A percentile compares a stretch with the other conserved stretches of the same genome.
phyloP scores from a whole-genome alignment of 1,140 invertebrate species.

The Myzus persicae region DNA sequence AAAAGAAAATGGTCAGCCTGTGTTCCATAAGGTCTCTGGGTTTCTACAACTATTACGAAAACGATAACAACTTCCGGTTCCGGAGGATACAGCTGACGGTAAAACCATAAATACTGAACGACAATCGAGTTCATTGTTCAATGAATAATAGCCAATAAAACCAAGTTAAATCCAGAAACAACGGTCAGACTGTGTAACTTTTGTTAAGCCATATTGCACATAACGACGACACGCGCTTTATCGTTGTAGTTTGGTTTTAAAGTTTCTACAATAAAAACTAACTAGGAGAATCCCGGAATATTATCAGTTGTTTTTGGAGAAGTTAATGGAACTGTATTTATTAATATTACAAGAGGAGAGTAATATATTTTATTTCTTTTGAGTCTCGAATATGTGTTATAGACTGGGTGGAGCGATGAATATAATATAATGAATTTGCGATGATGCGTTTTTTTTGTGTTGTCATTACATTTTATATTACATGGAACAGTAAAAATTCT shows the following conservation, averaged over 20 bases:
- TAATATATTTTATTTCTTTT: not conserved
- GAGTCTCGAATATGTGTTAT: not conserved
- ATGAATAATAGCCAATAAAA: not conserved
- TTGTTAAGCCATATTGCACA: not conserved
- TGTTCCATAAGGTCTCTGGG: not conserved
- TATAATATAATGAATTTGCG: not conserved
- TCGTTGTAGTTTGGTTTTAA: not conserved
- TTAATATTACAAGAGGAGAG: not conserved
- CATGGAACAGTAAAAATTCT: too few species aligned
- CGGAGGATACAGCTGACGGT: not conserved
- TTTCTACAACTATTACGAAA: not conserved
- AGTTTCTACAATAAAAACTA: not conserved
- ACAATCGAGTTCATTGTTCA: not conserved
- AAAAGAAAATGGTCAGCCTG: not conserved
- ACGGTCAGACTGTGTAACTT: not conserved
- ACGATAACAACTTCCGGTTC: not conserved
- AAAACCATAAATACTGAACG: not conserved
- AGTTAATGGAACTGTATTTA: not conserved
- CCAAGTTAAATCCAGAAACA: not conserved
- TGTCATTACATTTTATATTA: too few species aligned
- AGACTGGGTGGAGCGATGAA: not conserved
- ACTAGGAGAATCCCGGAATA: not conserved
- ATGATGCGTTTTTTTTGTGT: not conserved
- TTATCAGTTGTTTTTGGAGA: not conserved
- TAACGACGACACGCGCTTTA: not conserved